Conservation (phyloP, 2,888 invertebrate species). For the Harpalus rubripes region DNA sequence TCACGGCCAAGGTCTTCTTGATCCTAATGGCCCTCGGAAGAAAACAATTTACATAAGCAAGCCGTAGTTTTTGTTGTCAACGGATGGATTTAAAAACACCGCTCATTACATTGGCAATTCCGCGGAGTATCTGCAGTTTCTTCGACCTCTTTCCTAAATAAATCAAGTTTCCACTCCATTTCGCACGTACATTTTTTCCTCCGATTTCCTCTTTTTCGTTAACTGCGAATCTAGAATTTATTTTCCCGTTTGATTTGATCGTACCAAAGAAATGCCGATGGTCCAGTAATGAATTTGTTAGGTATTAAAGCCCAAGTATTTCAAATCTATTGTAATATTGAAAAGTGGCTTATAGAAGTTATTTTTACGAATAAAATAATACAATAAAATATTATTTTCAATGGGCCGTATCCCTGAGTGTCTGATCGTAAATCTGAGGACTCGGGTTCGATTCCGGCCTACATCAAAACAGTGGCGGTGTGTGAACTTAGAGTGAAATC, state of each 20-base stretch:
- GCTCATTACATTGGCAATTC: slow-evolving; percentile 46
- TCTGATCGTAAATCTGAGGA: too few relatives aligned
- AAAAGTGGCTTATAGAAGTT: too few relatives aligned
- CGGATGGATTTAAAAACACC: slow-evolving; percentile 4
- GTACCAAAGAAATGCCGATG: slow-evolving; percentile 24
- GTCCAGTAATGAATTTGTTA: slow-evolving; percentile 59
- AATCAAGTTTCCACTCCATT: slow-evolving; percentile 67
- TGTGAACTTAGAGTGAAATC: too few relatives aligned
- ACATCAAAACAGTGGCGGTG: too few relatives aligned
- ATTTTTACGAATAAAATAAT: too few relatives aligned
- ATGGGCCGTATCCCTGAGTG: too few relatives aligned
- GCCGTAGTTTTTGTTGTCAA: slow-evolving; percentile 30
- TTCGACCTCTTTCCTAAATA: slow-evolving; percentile 62
- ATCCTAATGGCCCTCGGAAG: neutral
- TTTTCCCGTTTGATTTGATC: slow-evolving; percentile 64
- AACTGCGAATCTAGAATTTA: slow-evolving; percentile 59
- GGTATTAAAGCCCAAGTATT: too few relatives aligned
- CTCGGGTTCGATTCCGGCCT: too few relatives aligned
- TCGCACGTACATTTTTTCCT: slow-evolving; percentile 61
- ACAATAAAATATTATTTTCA: too few relatives aligned
- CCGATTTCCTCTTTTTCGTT: slow-evolving; percentile 49
- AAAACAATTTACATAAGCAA: slow-evolving; percentile 31
- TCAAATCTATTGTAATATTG: too few relatives aligned
- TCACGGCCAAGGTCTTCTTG: slow-evolving; percentile 13
- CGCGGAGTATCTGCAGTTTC: neutral